phyloP scores from a whole-genome alignment of 2,888 invertebrate species.

The Siphlonurus alternatus region DNA sequence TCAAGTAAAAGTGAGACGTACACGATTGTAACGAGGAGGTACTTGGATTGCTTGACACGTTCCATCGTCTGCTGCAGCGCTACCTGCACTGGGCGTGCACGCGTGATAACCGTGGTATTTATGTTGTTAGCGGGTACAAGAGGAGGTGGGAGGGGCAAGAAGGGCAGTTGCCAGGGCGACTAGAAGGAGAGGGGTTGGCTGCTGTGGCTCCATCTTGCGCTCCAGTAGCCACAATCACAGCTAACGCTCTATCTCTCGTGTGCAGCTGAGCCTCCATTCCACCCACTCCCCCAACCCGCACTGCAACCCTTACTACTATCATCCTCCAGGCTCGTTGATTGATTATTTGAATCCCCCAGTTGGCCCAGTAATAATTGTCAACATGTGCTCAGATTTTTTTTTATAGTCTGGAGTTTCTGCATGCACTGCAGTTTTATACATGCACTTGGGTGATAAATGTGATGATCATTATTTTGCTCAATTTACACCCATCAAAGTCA shows the following conservation, averaged over 20 bases:
- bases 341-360: background rate
- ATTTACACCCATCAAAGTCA: too few species aligned
- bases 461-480: too few species aligned
- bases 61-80: background rate
- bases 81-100: background rate
- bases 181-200: background rate
- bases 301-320: background rate
- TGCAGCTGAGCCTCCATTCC: background rate
- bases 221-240: background rate
- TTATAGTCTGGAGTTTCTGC: too few species aligned
- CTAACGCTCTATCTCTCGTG: background rate
- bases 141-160: background rate
- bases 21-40: slow-evolving; percentile 33
- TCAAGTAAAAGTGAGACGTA: slow-evolving; percentile 66
- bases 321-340: background rate
- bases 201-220: background rate
- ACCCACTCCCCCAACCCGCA: background rate
- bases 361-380: too few species aligned
- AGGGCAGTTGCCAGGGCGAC: background rate
- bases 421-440: too few species aligned
- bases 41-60: slow-evolving; percentile 9
- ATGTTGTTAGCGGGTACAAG: background rate
- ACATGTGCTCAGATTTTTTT: too few species aligned
- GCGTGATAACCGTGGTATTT: background rate
- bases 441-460: too few species aligned